Evolutionary conservation across 1,140 invertebrate species (phyloP).

Genomic region (Campoletis sonorensis): DNA sequence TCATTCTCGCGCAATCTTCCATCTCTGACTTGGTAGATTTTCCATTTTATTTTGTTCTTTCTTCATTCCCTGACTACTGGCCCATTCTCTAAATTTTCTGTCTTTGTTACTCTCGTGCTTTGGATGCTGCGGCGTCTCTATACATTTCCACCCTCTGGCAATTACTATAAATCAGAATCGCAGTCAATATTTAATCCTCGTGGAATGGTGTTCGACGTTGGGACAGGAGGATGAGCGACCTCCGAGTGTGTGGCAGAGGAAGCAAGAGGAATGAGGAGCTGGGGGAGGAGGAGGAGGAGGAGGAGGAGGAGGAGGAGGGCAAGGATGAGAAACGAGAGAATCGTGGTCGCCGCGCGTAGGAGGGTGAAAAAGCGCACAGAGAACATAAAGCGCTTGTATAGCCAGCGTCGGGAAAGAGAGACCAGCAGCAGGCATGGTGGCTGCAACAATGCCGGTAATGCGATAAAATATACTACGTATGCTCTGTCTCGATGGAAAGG

Average conservation of each 20-base stretch:
- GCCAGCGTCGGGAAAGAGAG: slow-evolving; percentile 39
- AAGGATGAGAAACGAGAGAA: slow-evolving; percentile 41
- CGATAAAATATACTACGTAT: slow-evolving; percentile 71
- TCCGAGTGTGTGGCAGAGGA: slow-evolving; percentile 14
- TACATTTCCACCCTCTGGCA: slow-evolving; percentile 59
- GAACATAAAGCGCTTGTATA: slow-evolving; percentile 53
- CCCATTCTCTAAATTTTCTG: slow-evolving; percentile 51
- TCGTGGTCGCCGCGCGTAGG: slow-evolving; percentile 31
- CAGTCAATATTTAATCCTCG: slow-evolving; percentile 76
- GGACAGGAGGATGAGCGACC: slow-evolving; percentile 57
- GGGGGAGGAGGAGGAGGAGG: not conserved
- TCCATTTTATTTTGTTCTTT: not conserved
- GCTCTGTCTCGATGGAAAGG: slow-evolving; percentile 41
- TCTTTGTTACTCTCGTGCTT: slow-evolving; percentile 57
- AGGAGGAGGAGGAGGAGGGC: not conserved
- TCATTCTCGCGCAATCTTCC: slow-evolving; percentile 32
- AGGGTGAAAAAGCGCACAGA: slow-evolving; percentile 48
- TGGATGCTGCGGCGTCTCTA: slow-evolving; percentile 51
- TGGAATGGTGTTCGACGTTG: slow-evolving; percentile 69
- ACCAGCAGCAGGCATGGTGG: slow-evolving; percentile 53
- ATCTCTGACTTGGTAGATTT: slow-evolving; percentile 1
- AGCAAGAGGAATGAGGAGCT: not conserved
- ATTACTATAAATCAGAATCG: slow-evolving; percentile 77
- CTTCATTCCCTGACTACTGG: not conserved
- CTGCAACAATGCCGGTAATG: slow-evolving; percentile 72